These are phyloP conservation scores for Nemotelus pantherinus DNA, from an alignment of 2,888 invertebrate species.

Conservation along the genomic window DNA sequence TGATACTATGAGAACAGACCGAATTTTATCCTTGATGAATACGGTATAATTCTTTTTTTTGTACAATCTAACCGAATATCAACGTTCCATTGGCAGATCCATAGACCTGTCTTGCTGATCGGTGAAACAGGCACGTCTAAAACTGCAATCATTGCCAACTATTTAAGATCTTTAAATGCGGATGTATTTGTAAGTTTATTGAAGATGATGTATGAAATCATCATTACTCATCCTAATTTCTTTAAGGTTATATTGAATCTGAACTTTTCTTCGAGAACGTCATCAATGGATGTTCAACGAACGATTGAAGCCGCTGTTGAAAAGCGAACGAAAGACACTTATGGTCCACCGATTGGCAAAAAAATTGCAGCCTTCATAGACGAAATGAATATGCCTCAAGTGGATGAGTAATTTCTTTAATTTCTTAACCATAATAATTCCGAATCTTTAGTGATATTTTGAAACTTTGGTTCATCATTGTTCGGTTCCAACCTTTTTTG, in stretches of 20 bases:
- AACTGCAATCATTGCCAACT: conserved; percentile 87
- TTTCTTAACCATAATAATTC: no score
- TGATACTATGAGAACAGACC: conserved; percentile 83
- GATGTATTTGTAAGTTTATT: conserved; percentile 72
- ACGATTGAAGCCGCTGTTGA: conserved; percentile 89
- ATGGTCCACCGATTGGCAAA: conserved; percentile 90
- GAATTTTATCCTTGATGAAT: conserved; percentile 81
- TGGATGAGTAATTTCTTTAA: conserved; percentile 62
- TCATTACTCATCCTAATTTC: not conserved
- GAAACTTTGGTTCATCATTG: not conserved
- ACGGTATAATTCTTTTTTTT: conserved; percentile 66
- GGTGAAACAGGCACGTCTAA: conserved; percentile 95
- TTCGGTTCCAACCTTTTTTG: not conserved
- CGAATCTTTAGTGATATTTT: no score
- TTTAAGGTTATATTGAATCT: conserved; percentile 79
- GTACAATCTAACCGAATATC: not conserved
- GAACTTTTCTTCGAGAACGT: conserved; percentile 92
- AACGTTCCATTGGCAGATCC: conserved; percentile 65
- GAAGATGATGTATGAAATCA: conserved; percentile 5
- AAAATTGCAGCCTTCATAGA: conserved; percentile 90
- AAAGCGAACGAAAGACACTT: conserved; percentile 89
- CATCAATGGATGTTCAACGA: conserved; percentile 88
- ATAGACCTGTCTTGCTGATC: conserved; percentile 82
- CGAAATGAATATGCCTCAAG: conserved; percentile 94
- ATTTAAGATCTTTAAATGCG: conserved; percentile 75